Conservation (phyloP, 2,888 invertebrate genomes). For the Leucania comma region DNA sequence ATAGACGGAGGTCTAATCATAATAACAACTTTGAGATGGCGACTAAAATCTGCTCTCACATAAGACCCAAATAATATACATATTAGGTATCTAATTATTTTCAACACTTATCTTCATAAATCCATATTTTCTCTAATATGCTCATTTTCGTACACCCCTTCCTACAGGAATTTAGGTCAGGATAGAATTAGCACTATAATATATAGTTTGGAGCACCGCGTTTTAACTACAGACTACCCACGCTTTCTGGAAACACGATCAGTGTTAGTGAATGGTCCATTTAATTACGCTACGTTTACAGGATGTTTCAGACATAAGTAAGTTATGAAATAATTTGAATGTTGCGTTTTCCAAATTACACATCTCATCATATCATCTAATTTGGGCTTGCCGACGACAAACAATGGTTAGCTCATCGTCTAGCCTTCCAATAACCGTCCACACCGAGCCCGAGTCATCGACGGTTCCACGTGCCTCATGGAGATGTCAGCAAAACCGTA, state of each 20-base stretch:
- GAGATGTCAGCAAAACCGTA: no score
- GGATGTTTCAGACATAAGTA: neutral
- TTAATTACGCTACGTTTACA: neutral
- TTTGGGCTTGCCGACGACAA: no score
- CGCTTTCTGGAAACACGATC: conserved; percentile 16
- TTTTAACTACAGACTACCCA: conserved; percentile 12
- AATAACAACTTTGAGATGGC: neutral
- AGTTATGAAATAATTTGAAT: no score
- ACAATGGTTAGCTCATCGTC: no score
- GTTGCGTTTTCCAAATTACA: no score
- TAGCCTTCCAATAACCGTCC: no score
- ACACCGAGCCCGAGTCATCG: no score
- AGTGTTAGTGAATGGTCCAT: conserved; percentile 4
- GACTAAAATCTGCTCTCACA: neutral
- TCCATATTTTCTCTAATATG: conserved; percentile 1
- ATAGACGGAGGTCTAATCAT: no score
- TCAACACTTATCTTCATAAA: conserved; percentile 8
- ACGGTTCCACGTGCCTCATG: no score
- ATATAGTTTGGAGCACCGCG: conserved; percentile 5
- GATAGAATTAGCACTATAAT: neutral
- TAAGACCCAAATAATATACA: neutral
- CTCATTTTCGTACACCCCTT: conserved; percentile 2
- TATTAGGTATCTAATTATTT: conserved; percentile 16
- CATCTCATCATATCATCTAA: no score
- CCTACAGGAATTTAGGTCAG: conserved; percentile 30